These are phyloP conservation scores for Drosophila sechellia DNA, from an alignment of 1,140 invertebrate species.

Conservation along the genomic window DNA sequence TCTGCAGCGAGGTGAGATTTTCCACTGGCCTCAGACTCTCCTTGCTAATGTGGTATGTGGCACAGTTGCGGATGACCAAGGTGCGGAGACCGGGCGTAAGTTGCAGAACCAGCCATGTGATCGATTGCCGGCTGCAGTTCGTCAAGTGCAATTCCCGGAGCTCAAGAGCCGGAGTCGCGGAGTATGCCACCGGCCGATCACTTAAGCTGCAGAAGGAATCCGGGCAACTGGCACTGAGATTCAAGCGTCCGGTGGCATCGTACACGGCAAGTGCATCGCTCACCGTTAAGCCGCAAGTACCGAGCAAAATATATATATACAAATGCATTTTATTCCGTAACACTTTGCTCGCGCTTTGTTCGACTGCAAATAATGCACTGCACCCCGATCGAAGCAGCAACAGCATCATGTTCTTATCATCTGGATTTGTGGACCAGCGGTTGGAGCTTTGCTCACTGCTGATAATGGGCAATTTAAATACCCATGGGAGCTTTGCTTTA, in stretches of 20 bases:
- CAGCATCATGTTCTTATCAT: constrained; percentile 19
- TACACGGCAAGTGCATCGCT: neutral
- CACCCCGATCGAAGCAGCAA: neutral
- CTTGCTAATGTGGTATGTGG: constrained; percentile 33
- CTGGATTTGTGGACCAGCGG: constrained; percentile 8
- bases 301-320: constrained; percentile 19
- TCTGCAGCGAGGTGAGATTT: constrained; percentile 38
- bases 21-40: constrained; percentile 26
- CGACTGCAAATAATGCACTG: constrained; percentile 14
- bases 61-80: constrained; percentile 57
- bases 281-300: neutral
- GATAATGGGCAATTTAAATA: constrained; percentile 23
- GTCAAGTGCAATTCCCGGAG: constrained; percentile 51
- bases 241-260: constrained; percentile 15
- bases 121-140: constrained; percentile 31
- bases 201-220: constrained; percentile 40
- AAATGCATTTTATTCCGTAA: constrained; percentile 14
- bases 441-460: neutral
- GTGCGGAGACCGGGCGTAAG: constrained; percentile 50
- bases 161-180: neutral
- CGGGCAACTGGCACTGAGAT: constrained; percentile 56
- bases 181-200: constrained; percentile 27
- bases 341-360: constrained; percentile 11
- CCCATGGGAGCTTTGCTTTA: constrained; percentile 28
- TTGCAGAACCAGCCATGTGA: constrained; percentile 44